phyloP scores from a whole-genome alignment of 1,140 invertebrate genomes.

The Ylistrum balloti region DNA sequence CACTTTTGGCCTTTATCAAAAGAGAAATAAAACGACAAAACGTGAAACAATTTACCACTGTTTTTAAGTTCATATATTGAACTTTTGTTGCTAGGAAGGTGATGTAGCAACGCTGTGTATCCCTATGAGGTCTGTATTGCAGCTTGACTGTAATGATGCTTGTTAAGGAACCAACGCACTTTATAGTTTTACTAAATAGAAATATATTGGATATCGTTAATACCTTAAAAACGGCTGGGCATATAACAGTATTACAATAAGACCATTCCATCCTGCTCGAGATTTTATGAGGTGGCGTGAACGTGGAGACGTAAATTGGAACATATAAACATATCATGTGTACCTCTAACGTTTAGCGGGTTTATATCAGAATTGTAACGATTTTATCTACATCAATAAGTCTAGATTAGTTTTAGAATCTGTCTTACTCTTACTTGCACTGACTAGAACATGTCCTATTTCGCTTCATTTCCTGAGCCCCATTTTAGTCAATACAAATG shows the following conservation, averaged over 20 bases:
- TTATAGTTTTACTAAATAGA: conserved; percentile 19
- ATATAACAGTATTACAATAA: neutral
- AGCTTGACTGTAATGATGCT: neutral
- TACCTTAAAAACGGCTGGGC: neutral
- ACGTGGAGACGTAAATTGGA: neutral
- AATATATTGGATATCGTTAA: neutral
- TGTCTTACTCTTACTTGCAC: neutral
- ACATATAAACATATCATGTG: neutral
- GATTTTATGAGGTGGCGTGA: neutral
- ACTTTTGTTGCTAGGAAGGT: too few species aligned
- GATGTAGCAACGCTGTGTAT: neutral
- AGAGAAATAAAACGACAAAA: too few species aligned
- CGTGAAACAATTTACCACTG: too few species aligned
- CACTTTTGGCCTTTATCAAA: too few species aligned
- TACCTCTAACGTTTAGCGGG: neutral
- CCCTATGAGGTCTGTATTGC: neutral
- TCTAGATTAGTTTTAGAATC: neutral
- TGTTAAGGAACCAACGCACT: neutral
- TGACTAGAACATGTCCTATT: too few species aligned
- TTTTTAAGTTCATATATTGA: too few species aligned
- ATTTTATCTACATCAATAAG: neutral
- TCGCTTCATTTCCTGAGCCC: neutral
- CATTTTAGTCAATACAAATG: neutral
- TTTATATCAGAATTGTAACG: neutral
- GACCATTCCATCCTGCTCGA: neutral